Conservation (phyloP, 35 echinoderm and acorn worm genomes). For the Antedon bifida region DNA sequence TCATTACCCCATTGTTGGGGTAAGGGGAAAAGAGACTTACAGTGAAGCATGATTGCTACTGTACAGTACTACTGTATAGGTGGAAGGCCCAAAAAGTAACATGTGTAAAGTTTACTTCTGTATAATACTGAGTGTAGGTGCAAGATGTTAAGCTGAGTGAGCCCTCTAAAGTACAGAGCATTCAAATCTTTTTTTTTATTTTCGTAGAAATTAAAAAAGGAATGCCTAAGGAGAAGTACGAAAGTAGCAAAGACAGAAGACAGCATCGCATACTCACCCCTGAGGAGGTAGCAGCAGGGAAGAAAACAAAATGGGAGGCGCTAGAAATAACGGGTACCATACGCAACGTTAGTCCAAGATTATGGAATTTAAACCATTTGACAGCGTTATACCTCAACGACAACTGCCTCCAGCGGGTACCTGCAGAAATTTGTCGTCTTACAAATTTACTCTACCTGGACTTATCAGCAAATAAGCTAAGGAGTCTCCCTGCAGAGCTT, state of each 20-base stretch:
- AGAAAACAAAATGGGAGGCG: conserved; percentile 74
- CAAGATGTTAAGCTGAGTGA: no score
- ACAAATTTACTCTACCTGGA: conserved; percentile 59
- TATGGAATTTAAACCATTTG: conserved; percentile 70
- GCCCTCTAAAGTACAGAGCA: no score
- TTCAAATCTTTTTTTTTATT: background rate
- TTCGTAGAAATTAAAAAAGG: background rate
- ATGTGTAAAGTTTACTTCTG: no score
- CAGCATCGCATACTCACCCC: conserved; percentile 72
- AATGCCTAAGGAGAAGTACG: conserved; percentile 19
- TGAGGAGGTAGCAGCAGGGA: conserved; percentile 83
- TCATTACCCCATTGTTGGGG: no score
- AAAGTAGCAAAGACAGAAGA: conserved; percentile 11
- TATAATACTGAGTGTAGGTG: no score
- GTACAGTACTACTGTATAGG: no score
- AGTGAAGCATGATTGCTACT: no score
- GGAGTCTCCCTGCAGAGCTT: conserved; percentile 80
- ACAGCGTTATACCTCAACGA: conserved; percentile 86
- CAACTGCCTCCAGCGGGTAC: conserved; percentile 84
- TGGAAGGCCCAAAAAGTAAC: no score
- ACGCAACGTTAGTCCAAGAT: conserved; percentile 82
- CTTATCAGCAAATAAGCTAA: conserved; percentile 87
- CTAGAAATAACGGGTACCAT: conserved; percentile 93
- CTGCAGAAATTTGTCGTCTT: conserved; percentile 76
- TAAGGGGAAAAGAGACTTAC: no score